Conservation (phyloP, 1,140 invertebrate species). For the Drosophila parvula region DNA sequence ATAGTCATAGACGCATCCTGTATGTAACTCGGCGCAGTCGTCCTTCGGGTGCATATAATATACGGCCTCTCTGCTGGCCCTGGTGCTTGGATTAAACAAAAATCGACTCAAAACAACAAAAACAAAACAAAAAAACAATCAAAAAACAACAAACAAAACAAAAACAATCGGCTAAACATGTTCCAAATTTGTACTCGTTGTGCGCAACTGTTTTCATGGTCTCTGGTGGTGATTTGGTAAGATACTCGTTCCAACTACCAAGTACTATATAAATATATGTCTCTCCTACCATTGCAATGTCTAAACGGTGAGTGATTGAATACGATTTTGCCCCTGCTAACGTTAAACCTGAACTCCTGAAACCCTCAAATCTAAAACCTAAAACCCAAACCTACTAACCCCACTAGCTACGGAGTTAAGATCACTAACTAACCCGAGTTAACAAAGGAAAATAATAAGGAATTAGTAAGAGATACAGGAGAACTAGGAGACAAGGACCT, state of each 20-base stretch:
- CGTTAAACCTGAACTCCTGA: not conserved
- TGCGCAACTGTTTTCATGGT: slow-evolving; percentile 78
- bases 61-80: slow-evolving; percentile 52
- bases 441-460: slow-evolving; percentile 24
- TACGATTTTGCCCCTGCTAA: slow-evolving; percentile 66
- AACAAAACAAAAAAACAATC: slow-evolving; percentile 5
- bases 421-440: slow-evolving; percentile 38
- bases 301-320: slow-evolving; percentile 84
- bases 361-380: slow-evolving; percentile 15
- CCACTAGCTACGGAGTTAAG: slow-evolving; percentile 38
- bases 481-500: not conserved
- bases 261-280: slow-evolving; percentile 65
- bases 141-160: slow-evolving; percentile 18
- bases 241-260: slow-evolving; percentile 60
- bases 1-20: slow-evolving; percentile 64
- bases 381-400: slow-evolving; percentile 20
- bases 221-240: slow-evolving; percentile 72
- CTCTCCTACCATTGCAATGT: slow-evolving; percentile 81
- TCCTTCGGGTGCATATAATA: slow-evolving; percentile 48
- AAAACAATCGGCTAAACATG: slow-evolving; percentile 55
- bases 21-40: slow-evolving; percentile 64
- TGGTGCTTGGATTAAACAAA: slow-evolving; percentile 75
- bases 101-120: slow-evolving; percentile 22
- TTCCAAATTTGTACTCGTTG: slow-evolving; percentile 65
- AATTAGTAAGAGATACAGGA: not conserved